Evolutionary conservation across 2,113 vertebrate genomes (phyloP), one percentile per base, ranked within the genome.

Genomic region (Alosa alosa): DNA sequence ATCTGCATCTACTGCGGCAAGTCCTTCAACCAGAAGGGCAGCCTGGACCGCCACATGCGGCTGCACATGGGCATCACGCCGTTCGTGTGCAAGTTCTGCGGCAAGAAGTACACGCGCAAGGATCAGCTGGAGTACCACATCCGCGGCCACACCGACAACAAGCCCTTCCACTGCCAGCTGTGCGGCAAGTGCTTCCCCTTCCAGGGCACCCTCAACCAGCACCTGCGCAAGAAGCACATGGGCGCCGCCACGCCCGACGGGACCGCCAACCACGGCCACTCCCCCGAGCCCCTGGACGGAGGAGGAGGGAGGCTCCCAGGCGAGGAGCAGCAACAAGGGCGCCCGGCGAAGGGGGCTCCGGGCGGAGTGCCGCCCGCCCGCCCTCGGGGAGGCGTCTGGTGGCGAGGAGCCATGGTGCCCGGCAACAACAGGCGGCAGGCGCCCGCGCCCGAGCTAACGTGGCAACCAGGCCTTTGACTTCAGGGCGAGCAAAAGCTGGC

Each of bases 161-260:
- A 99, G 90, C 98, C 98, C 83, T 99, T 99, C 94, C 97, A 97
- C 92, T 99, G 98, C 90, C 97, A 99, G 94, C 97, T 99, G 92
- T 99, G 98, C 82, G 98, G 98, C 52, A 99, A 99, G 93, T 99
- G 98, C 92, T 99, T 99, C 94, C 98, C 98, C 20, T 99, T 99
- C 94, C 98, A 99, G 92, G 98, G 98, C 87, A 99, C 98, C 60
- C 96, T 99, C 86, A 99, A 99, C 94, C 98, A 99, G 94, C 98
- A 99, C 93, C 95, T 99, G 95, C 94, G 98, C 90, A 99, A 99
- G 95, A 99, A 99, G 92, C 98, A 99, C 94, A 97, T 98, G 0
- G 97, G 96, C 0, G 94, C 95, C 0, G 94, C 95, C 0, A 36
- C 64, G n/a, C 64, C 64, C 6, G n/a, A 31, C 1, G 9, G 10